Conservation (phyloP, 2,888 invertebrate species). For the Camponotus fellah region DNA sequence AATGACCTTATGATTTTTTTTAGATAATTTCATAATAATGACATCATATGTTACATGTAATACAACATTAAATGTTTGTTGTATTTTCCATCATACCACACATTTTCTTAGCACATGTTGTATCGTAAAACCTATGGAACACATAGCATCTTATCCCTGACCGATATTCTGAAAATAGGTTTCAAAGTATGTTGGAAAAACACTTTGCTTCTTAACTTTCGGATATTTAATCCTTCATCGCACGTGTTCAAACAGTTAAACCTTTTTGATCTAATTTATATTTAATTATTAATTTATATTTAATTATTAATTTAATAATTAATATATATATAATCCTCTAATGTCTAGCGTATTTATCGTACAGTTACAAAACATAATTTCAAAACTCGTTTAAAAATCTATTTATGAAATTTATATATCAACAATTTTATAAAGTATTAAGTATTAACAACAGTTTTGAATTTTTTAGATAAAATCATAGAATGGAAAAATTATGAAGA, state of each 20-base stretch:
- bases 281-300: too few relatives aligned
- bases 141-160: constrained; percentile 3
- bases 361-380: background rate
- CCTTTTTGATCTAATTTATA: background rate
- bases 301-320: too few relatives aligned
- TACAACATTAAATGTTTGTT: background rate
- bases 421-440: background rate
- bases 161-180: constrained; percentile 45
- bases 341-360: background rate
- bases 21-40: constrained; percentile 4
- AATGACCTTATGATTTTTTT: background rate
- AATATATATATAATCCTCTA: background rate
- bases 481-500: background rate
- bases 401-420: background rate
- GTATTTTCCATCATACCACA: background rate
- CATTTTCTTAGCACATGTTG: background rate
- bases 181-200: background rate
- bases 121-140: background rate
- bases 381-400: background rate
- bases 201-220: background rate
- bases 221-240: background rate
- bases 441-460: background rate
- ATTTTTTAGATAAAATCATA: background rate
- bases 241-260: background rate
- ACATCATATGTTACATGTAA: constrained; percentile 42